Evolutionary conservation across 2,888 invertebrate genomes (phyloP), one percentile per base, ranked within the genome.

Genomic region (Sericinus montela): DNA sequence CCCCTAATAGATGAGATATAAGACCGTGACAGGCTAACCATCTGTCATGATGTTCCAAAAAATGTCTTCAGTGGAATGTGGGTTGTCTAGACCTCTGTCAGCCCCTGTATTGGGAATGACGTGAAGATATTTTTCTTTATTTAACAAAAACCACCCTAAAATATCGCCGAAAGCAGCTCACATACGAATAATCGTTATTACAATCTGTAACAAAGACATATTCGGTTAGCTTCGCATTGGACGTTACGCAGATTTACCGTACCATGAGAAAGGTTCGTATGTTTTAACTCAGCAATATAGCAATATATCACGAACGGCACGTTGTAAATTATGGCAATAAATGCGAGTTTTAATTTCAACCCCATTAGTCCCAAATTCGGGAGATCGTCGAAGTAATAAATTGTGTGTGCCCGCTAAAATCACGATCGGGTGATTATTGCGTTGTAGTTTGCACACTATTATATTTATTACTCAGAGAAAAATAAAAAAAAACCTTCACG

Each of bases 331-430:
- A 55, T 45, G 36, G 45, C 46, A 47, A 52, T 51, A 52, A 48
- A 55, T 47, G 52, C 38, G 48, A 48, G 49, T 56, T 57, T 56
- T 56, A 57, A 57, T 56, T 57, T 49, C 52, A 48, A 52, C 51
- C 51, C 52, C 45, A 52, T 57, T 44, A 45, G 30, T 16, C 16
- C 11, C 34, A 23, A 29, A 45, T 40, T 39, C n/a, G 35, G 37
- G 37, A 25, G 30, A 29, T 35, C 35, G 41, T 8, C 11, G 19
- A 7, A 10, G 11, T 16, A 28, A n/a, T 39, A 44, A 38, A 44
- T 35, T 34, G 34, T 25, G 34, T 40, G 28, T 19, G 39, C 14
- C 44, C 44, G 16, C 28, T 39, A 35, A 32, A 44, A 34, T 10
- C 28, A 23, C 34, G 32, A 11, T 6, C 32, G 7, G n/a, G n/a